A percentile compares a stretch with the other conserved stretches of the same genome.
Evolutionary conservation across 2,797 vertebrate genomes (phyloP).

Genomic region (Clamator glandarius): DNA sequence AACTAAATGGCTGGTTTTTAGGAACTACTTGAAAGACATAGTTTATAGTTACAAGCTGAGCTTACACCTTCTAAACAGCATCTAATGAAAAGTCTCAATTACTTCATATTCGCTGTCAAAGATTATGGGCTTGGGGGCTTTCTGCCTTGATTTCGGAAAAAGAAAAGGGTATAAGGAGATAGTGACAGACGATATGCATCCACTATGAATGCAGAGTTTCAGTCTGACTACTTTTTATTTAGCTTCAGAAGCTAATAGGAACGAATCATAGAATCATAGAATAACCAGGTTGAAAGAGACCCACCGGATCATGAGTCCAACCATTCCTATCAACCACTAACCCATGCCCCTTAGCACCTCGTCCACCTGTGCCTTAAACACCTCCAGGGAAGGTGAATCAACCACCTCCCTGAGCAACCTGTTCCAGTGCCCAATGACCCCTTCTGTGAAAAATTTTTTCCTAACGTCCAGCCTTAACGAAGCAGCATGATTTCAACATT

Average conservation of each 20-base stretch:
- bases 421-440: no score
- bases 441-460: no score
- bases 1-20: background rate
- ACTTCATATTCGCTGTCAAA: background rate
- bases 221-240: background rate
- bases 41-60: background rate
- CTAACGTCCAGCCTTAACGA: no score
- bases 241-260: background rate
- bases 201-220: background rate
- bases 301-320: no score
- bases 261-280: no score
- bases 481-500: background rate
- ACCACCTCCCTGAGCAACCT: no score
- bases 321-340: no score
- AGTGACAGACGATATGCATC: background rate
- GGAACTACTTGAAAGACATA: background rate
- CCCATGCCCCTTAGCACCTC: no score
- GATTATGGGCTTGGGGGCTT: background rate
- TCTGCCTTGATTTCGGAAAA: background rate
- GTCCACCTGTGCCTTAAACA: no score
- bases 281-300: no score
- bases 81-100: background rate
- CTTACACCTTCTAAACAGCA: background rate
- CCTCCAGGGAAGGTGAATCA: no score
- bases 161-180: background rate